Base-by-base conservation (phyloP, 1,140 invertebrate species). In the Mactra quadrangularis region DNA sequence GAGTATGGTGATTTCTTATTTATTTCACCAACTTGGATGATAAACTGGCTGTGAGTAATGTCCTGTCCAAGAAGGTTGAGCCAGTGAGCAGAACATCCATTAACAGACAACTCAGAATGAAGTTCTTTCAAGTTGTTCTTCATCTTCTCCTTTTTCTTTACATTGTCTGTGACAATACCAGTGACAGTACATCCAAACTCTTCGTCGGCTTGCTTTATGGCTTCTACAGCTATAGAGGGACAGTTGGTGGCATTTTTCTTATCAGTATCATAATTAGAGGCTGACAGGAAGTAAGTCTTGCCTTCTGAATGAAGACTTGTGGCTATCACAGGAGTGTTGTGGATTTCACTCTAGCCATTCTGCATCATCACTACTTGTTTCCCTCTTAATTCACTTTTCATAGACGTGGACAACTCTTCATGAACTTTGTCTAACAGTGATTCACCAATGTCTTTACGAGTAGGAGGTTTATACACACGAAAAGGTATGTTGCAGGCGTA, bases 1-100 rank as follows among this genome's bases (percentile, higher is more conserved):
- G 50, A 68, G 35, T 31, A 59, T 68, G 77, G n/a, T 79, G 77
- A 41, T 79, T 79, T 17, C 77, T 68, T 77, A 45, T 77, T 77
- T 1, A 77, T n/a, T 22, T 64, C 75, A 33, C 35, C 57, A 33
- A 66, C 41, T 35, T 77, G 75, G 27, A 25, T 77, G 13, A 77
- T 77, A 17, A 79, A 35, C 47, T 79, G 77, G 4, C 52, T 2
- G 9, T 62, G 77, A 13, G 77, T 70, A 57, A 38, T 64, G 13
- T 55, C 75, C 31, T 79, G 76, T 25, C 76, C 76, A 25, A 79
- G 60, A 19, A 70, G n/a, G 33, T 79, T 79, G 25, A 55, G 47
- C 50, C 64, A 70, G 35, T 78, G 60, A 9, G 75, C 41, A 3
- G 64, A 79, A 47, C 47, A 79, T 41, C 47, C 74, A 77, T 77